Evolutionary conservation across 2,113 vertebrate genomes (phyloP).

Genomic region (Colius striatus): DNA sequence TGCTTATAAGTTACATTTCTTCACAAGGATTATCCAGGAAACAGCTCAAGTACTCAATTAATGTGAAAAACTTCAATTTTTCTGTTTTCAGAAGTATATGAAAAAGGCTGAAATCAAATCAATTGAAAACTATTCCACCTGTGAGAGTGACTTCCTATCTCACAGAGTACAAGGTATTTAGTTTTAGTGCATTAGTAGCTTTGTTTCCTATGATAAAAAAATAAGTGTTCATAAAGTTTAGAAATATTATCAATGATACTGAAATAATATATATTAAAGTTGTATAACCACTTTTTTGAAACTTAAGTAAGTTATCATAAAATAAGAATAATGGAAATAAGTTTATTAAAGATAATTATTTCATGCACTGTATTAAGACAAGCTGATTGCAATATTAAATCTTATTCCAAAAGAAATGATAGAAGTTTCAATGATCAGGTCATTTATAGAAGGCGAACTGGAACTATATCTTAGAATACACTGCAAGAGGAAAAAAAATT

Average conservation of each 20-base stretch:
- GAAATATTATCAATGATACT: not conserved
- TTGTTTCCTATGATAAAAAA: not conserved
- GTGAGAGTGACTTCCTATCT: not conserved
- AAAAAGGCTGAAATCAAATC: not conserved
- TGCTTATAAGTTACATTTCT: not conserved
- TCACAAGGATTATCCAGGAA: not conserved
- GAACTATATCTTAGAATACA: not conserved
- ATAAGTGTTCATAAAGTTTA: not conserved
- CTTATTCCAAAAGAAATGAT: not conserved
- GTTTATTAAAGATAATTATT: not conserved
- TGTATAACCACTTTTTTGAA: not conserved
- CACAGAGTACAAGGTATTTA: not conserved
- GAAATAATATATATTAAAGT: not conserved
- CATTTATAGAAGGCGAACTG: not conserved
- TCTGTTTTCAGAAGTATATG: not conserved
- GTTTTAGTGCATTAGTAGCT: not conserved
- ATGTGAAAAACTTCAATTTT: not conserved
- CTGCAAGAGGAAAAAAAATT: rapidly evolving
- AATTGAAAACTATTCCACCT: not conserved
- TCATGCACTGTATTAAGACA: not conserved
- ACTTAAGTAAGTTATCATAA: not conserved
- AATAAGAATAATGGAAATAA: not conserved
- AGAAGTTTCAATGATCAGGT: not conserved
- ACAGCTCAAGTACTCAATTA: not conserved
- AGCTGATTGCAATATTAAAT: not conserved